These are phyloP conservation scores for Nomada fucata DNA, from an alignment of 2,888 invertebrate genomes.

Conservation along the genomic window DNA sequence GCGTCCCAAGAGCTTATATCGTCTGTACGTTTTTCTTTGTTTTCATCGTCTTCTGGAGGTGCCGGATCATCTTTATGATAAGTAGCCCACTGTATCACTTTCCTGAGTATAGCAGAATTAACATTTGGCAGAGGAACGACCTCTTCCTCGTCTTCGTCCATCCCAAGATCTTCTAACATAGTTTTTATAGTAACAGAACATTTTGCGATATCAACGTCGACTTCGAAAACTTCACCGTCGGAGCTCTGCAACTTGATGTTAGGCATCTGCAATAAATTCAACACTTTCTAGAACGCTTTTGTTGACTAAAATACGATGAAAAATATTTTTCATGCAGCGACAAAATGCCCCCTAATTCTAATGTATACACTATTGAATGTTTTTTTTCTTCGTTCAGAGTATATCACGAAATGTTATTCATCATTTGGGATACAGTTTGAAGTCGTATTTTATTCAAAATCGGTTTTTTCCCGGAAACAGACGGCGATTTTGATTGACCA, in stretches of 20 bases:
- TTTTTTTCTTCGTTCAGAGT: neutral
- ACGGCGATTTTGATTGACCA: constrained; percentile 17
- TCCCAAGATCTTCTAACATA: constrained; percentile 97
- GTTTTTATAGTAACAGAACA: constrained; percentile 99
- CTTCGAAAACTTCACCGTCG: constrained; percentile 97
- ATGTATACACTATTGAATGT: neutral
- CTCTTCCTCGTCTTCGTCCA: constrained; percentile 97
- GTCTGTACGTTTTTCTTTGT: constrained; percentile 98
- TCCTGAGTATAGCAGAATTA: constrained; percentile 97
- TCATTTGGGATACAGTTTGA: neutral
- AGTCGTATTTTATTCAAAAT: too few species aligned
- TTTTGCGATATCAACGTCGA: constrained; percentile 98
- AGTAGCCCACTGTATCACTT: constrained; percentile 96
- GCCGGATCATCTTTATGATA: constrained; percentile 98
- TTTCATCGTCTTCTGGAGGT: constrained; percentile 98
- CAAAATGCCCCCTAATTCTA: constrained; percentile 3
- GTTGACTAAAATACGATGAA: neutral
- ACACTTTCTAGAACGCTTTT: neutral
- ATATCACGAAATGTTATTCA: neutral
- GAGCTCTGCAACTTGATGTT: constrained; percentile 97
- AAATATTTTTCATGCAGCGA: constrained; percentile 1
- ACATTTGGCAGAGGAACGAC: constrained; percentile 98
- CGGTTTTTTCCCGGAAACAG: neutral
- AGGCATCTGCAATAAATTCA: constrained; percentile 89
- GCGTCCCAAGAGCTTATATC: constrained; percentile 99